A percentile compares a stretch with the other conserved stretches of the same genome.
Evolutionary conservation across 2,113 vertebrate species (phyloP).

Genomic region (Eudorcas thomsonii): DNA sequence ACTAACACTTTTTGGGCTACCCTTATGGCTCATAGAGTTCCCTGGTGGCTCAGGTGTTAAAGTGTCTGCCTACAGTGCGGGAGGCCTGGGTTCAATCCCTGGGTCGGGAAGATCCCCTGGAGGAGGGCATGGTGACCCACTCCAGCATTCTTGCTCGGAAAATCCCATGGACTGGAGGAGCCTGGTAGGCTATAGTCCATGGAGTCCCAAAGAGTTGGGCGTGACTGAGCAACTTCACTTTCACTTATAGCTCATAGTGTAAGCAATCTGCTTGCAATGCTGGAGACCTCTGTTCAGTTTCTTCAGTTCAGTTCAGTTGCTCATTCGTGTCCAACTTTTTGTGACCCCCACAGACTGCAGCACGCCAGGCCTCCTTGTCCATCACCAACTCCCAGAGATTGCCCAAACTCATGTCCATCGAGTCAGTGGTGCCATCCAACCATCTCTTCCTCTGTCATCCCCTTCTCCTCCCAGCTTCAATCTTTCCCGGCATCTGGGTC

Average conservation of each 20-base stretch:
- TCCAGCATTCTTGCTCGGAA: no score
- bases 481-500: neutral
- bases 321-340: fast-evolving
- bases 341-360: fast-evolving
- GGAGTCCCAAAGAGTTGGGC: no score
- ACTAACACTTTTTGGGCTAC: neutral
- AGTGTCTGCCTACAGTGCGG: no score
- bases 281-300: fast-evolving
- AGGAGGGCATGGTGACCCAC: no score
- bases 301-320: neutral
- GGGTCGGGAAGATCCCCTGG: no score
- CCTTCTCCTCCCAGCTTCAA: neutral
- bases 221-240: no score
- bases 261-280: neutral
- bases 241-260: fast-evolving
- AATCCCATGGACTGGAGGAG: no score
- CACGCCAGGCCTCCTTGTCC: neutral
- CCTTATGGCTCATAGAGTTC: no score
- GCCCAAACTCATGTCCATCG: fast-evolving
- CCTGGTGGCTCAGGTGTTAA: fast-evolving
- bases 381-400: fast-evolving
- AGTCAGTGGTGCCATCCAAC: neutral
- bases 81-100: no score
- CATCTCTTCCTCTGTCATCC: neutral
- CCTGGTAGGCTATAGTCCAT: no score